These are phyloP conservation scores for Cochlearius cochlearius DNA, from an alignment of 2,113 vertebrate species.

Conservation along the genomic window DNA sequence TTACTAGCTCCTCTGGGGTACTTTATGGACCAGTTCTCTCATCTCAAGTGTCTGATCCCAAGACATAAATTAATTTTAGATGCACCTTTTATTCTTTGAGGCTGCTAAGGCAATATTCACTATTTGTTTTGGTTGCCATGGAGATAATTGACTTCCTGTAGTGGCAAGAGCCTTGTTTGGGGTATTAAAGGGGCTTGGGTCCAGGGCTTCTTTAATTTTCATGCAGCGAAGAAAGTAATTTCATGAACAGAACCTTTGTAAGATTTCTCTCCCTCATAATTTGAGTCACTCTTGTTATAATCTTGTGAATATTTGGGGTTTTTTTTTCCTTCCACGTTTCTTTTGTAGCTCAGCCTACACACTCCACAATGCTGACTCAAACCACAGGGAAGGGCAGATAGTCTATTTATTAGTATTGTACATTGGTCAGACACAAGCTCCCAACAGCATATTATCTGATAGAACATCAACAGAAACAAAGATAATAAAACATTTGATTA, in stretches of 20 bases:
- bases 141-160: constrained; percentile 75
- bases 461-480: constrained; percentile 35
- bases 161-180: constrained; percentile 58
- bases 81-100: constrained; percentile 71
- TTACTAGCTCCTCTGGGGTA: constrained; percentile 65
- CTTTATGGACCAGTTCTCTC: constrained; percentile 71
- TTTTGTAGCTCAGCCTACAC: constrained; percentile 27
- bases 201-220: constrained; percentile 69
- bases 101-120: constrained; percentile 68
- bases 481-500: constrained; percentile 52
- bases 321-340: background rate
- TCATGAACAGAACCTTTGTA: constrained; percentile 54
- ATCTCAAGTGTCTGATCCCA: constrained; percentile 70
- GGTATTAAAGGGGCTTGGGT: constrained; percentile 63
- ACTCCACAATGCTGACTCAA: constrained; percentile 33
- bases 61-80: constrained; percentile 78
- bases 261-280: constrained; percentile 35
- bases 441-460: constrained; percentile 38
- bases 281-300: constrained; percentile 41
- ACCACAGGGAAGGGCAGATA: constrained; percentile 18
- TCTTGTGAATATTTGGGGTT: constrained; percentile 15
- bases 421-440: constrained; percentile 24
- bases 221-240: constrained; percentile 60
- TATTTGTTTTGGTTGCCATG: constrained; percentile 76
- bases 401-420: constrained; percentile 55